Base-by-base conservation (phyloP, 2,888 invertebrate genomes). In the Drosophila differens region DNA sequence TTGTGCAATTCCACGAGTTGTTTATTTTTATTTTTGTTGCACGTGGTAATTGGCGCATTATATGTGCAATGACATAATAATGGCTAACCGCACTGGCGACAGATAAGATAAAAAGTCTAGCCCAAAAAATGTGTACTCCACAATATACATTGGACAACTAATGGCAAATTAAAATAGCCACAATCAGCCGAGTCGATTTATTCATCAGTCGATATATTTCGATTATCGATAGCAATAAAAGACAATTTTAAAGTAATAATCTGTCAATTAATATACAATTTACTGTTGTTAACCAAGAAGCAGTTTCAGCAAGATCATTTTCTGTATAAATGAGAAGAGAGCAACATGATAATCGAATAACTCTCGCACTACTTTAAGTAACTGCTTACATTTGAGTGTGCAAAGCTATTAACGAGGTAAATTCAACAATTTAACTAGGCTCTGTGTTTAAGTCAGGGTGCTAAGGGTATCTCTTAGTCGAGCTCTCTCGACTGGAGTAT, bases 1-100 rank as follows among this genome's bases (percentile, higher is more conserved):
- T 79, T 76, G 75, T 65, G 75, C 79, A 75, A 79, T 65, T 37
- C 32, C 51, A 33, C 58, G 28, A 59, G 58, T 57, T 77, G 55
- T 51, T 37, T 33, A 30, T 33, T 7, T 30, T 19, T 47, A 25
- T 14, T 22, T 39, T 22, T 53, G 28, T 53, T 44, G 33, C 71
- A 71, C 71, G 74, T 71, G 53, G 52, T 22, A 39, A 53, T 52
- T 59, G 25, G 30, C 72, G 44, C 52, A 71, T 49, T 70, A 22
- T 73, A n/a, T 54, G 22, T 62, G 41, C 32, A 55, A 32, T 70
- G 49, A 63, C 54, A 70, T 72, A 72, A 70, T 54, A 72, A 30
- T 61, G 35, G 28, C 51, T 16, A 63, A 49, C 33, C 19, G 16
- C 7, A 10, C 53, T 9, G 28, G 14, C 35, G 25, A 1, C 19